Evolutionary conservation across 2,113 vertebrate species (phyloP), one percentile per base, ranked within the genome.

Genomic region (Calyptomena viridis): DNA sequence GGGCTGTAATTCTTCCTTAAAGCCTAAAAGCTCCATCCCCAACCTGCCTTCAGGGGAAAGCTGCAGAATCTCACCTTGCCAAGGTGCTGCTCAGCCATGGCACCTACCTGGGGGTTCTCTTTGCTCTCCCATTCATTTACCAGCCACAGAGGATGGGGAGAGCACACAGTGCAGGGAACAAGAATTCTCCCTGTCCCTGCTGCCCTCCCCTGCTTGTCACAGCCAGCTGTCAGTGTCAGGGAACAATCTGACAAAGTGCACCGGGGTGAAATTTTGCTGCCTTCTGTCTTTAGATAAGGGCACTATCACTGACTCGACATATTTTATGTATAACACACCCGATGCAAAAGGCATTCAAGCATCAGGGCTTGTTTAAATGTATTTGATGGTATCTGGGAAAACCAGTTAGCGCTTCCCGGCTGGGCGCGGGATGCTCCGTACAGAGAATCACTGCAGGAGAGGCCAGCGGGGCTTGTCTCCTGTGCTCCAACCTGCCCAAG

Each of bases 241-340:
- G 98, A 99, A 98, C 98, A 98, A 98, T 98, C 98, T 98, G 97
- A 98, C 98, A 97, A 98, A 98, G 96, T 97, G 97, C 97, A 98
- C 97, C 87, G 96, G 98, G 97, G 97, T 98, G 98, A 98, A 98
- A 99, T 98, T 99, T 98, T 93, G 96, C 97, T 98, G 98, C 98
- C 99, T 98, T 99, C 98, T 98, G 97, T 98, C 98, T 98, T 98
- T 97, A 98, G 99, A 99, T 99, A 99, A 99, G 99, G 95, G 94
- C 30, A 44, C 99, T 99, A 99, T 99, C 99, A 98, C 98, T 99
- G 98, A 98, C 98, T 98, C 98, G 98, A 99, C 99, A 99, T 99
- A 99, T 99, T 99, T 99, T 99, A 99, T 99, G 98, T 99, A 99
- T 99, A 99, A 99, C 99, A 98, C 98, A 98, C 97, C 98, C 96